Evolutionary conservation across 2,888 invertebrate genomes (phyloP), one percentile per base, ranked within the genome.

Genomic region (Caenorhabditis drosophilae): DNA sequence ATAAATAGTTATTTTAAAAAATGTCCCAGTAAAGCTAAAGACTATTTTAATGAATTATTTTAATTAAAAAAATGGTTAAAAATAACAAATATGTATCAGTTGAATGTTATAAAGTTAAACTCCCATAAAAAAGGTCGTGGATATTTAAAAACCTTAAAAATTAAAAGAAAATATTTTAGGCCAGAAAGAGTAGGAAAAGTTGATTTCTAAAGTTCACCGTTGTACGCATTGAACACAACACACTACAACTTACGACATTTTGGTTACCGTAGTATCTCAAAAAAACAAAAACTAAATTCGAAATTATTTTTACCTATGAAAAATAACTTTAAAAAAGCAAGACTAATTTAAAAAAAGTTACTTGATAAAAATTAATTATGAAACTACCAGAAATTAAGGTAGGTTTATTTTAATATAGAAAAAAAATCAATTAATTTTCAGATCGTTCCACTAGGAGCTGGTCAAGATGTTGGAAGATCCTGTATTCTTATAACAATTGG

Each of bases 401-500:
- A 26, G 42, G 9, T 23, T 11, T 26, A 15, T n/a, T 4, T 22
- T 11, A 11, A 36, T 7, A 27, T 22, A 9, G 11, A 34, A 27
- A 7, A 23, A 20, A 40, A 45, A 23, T 20, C 23, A 34, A n/a
- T 18, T 31, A 45, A 47, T 25, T 54, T 71, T 34, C 40, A 76
- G 71, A 67, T 77, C 44, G 79, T 79, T 18, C 77, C 78, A 9
- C 59, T 79, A 12, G 83, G 83, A 20, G 82, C 82, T 4, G 82
- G 82, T 18, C 82, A 82, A 50, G 98, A 99, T 89, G 98, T 99
- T 23, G 98, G 98, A 0, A 88, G 98, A 49, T 97, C 96, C 84
- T 99, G 98, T 83, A 91, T 99, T 74, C 87, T 99, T 45, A 88
- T 98, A 2, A 90, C 92, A 0, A 82, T 82, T 45, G 79, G 95